Conservation (phyloP, 2,888 invertebrate genomes). For the Cryptophagus acutangulus region DNA sequence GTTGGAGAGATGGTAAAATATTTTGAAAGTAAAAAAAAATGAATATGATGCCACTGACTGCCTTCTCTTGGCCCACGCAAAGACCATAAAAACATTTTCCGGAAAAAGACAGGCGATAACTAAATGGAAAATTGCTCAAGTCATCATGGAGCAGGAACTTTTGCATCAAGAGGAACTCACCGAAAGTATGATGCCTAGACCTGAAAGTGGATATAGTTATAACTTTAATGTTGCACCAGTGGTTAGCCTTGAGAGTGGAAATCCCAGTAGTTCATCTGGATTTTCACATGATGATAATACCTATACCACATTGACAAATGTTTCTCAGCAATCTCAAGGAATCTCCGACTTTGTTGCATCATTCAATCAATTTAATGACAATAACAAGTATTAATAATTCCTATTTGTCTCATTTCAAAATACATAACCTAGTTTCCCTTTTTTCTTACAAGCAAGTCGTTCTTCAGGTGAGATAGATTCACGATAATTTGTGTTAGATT, state of each 20-base stretch:
- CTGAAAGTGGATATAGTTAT: background rate
- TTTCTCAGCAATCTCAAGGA: too few species aligned
- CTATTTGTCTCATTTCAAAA: too few species aligned
- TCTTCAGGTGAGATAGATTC: conserved; percentile 12
- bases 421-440: too few species aligned
- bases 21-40: too few species aligned
- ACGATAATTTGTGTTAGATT: conserved; percentile 10
- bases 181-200: background rate
- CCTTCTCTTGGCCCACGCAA: background rate
- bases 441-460: conserved; percentile 10
- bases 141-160: conserved; percentile 5
- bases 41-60: conserved; percentile 4
- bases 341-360: too few species aligned
- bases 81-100: conserved; percentile 5
- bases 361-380: too few species aligned
- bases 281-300: too few species aligned
- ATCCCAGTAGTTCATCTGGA: too few species aligned
- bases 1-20: conserved; percentile 9
- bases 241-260: conserved; percentile 6
- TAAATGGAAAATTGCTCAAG: conserved; percentile 3
- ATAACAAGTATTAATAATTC: too few species aligned
- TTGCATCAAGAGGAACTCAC: background rate
- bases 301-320: too few species aligned
- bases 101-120: conserved; percentile 2
- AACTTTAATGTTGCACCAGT: background rate